Conservation (phyloP, 2,113 vertebrate genomes). For the Notarius lentiginosus region DNA sequence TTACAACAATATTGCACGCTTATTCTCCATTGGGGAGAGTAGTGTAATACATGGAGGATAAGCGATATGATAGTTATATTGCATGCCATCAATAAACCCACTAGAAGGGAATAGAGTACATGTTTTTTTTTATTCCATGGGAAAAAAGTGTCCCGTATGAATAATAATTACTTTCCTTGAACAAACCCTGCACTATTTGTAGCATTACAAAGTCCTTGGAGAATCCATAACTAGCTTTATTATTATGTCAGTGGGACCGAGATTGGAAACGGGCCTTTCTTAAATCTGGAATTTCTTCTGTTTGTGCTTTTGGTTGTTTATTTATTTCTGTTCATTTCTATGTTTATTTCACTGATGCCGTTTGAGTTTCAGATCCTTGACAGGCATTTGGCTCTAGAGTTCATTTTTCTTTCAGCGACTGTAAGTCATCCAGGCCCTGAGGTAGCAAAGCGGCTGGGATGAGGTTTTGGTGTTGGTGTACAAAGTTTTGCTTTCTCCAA, state of each 20-base stretch:
- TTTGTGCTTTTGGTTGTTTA: slow-evolving; percentile 1
- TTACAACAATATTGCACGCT: too few species aligned
- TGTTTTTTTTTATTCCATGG: too few species aligned
- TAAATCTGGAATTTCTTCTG: neutral
- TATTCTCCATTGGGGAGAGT: too few species aligned
- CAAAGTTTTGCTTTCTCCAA: slow-evolving; percentile 32
- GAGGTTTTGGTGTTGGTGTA: slow-evolving; percentile 7
- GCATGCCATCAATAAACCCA: too few species aligned
- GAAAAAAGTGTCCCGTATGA: too few species aligned
- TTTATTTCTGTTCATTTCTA: slow-evolving; percentile 8
- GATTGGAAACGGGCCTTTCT: neutral
- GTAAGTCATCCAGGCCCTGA: neutral
- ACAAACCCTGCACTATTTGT: neutral
- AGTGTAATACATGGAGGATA: too few species aligned
- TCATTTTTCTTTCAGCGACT: slow-evolving; percentile 21
- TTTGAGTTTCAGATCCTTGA: neutral
- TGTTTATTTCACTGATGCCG: neutral
- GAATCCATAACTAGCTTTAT: neutral
- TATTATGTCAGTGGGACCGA: neutral
- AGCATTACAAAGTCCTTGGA: neutral
- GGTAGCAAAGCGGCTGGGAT: slow-evolving; percentile 3
- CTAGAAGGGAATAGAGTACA: too few species aligned
- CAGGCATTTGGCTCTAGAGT: neutral
- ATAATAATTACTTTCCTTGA: neutral
- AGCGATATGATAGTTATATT: too few species aligned